Evolutionary conservation across 2,888 invertebrate genomes (phyloP), one percentile per base, ranked within the genome.

Genomic region (Neria commutata): DNA sequence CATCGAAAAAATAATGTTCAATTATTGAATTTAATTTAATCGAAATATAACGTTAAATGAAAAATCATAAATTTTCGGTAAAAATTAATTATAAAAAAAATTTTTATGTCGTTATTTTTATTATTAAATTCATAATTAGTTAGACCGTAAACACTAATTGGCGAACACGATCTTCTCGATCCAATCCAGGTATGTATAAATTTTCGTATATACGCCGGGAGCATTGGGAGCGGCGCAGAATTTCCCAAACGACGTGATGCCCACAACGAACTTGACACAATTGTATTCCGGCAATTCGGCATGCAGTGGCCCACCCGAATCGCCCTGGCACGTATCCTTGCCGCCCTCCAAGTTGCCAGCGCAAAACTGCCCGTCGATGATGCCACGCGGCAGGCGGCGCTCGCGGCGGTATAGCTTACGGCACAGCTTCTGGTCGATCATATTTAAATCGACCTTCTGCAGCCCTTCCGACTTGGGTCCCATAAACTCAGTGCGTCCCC

Each of bases 241-340:
- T 60, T 75, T 81, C 0, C 82, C 82, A 65, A 82, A 82, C 0
- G 81, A 81, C 11, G 82, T 82, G 14, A 82, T 69, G 25, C 82
- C 82, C 24, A 82, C 71, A 1, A 82, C 64, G 61, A 81, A 80
- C 64, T 77, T 78, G 0, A 79, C 72, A 58, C 82, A 82, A 60
- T 77, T 76, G 52, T 74, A 74, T 54, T 76, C 78, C 0, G 76
- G 76, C 5, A 79, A 47, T 6, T 76, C 68, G 0, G 75, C 75
- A 55, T 80, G 76, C 11, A 82, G 56, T 1, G 83, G 82, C 2
- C 83, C 83, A 2, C 81, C 82, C 0, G 82, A 81, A 63, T 82
- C 82, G 1, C 81, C 80, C 45, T 79, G 77, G 37, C 82, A 83
- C 0, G 83, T 81, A 62, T 82, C 82, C 58, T 75, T 81, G 16